Evolutionary conservation across 2,797 vertebrate species (phyloP), one percentile per base, ranked within the genome.

Genomic region (Molossus alvarezi): DNA sequence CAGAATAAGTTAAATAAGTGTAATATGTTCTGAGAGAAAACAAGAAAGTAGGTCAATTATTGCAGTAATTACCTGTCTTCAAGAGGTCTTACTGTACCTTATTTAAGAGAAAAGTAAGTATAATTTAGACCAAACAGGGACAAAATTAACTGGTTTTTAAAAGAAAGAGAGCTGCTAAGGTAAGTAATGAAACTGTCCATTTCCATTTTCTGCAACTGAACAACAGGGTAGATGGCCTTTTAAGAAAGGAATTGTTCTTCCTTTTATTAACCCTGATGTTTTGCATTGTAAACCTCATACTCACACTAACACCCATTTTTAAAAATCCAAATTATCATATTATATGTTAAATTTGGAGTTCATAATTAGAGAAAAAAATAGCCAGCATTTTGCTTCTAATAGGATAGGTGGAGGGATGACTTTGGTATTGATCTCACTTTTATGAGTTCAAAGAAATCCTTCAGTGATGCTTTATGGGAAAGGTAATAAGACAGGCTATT

Each of bases 81-180:
- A 62, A 75, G 88, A 96, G 67, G 14, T 25, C 29, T 89, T 84
- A 82, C 73, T 87, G 9, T 77, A 87, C 5, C 0, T 95, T 91
- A 37, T 96, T 97, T 33, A 84, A 90, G 79, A 25, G 51, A 92
- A 82, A 97, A 87, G 0, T 58, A 77, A 90, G 25, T 67, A 67
- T 96, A 96, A 93, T 53, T 95, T 97, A 92, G 58, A 92, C 0
- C 10, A 95, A 95, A 91, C 29, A 95, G 89, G 53, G 94, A 57
- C 67, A 97, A 91, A 67, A 90, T 96, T 95, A 87, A 94, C 95
- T 79, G 88, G 71, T 85, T 96, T 86, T 95, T 97, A 29, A 97
- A 95, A 97, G 79, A 8, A 3, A 29, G 62, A 12, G 1, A 90
- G 85, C 93, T 92, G 1, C 41, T 90, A 95, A 65, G 6, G 45